phyloP scores from a whole-genome alignment of 2,113 vertebrate species.

The Hippocampus barbouri region DNA sequence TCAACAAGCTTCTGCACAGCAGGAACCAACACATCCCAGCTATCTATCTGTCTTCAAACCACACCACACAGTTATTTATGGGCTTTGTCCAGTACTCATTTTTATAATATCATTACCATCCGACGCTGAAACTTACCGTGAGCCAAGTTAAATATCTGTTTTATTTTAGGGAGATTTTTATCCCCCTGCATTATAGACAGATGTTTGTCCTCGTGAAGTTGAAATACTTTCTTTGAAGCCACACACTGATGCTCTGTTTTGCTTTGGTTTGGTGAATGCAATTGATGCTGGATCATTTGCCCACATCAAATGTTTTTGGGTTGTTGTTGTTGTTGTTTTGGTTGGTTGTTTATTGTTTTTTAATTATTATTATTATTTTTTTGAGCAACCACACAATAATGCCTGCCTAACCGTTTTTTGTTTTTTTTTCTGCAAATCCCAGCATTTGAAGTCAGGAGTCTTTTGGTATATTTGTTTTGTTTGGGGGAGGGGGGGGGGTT shows the following conservation, averaged over 20 bases:
- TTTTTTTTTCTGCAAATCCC: constrained; percentile 8
- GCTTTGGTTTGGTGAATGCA: constrained; percentile 40
- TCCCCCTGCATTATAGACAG: constrained; percentile 50
- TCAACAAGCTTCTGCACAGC: constrained; percentile 41
- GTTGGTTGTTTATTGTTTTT: neutral
- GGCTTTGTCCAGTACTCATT: constrained; percentile 70
- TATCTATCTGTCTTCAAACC: constrained; percentile 68
- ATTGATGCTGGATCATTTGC: constrained; percentile 52
- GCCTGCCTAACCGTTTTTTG: constrained; percentile 20
- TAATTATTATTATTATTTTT: constrained; percentile 27
- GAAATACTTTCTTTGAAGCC: constrained; percentile 45
- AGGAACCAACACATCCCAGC: constrained; percentile 55
- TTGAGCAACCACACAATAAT: constrained; percentile 35
- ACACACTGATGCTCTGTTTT: constrained; percentile 62
- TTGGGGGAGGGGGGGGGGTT: neutral
- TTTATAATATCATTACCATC: constrained; percentile 77
- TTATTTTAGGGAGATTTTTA: constrained; percentile 63
- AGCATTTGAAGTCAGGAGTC: constrained; percentile 18
- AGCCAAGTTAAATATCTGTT: constrained; percentile 78
- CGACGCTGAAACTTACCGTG: constrained; percentile 57
- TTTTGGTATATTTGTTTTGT: constrained; percentile 14
- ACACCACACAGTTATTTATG: constrained; percentile 71
- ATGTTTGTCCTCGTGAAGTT: constrained; percentile 59
- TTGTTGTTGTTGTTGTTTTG: no score
- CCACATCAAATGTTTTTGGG: neutral